Evolutionary conservation across 2,797 vertebrate genomes (phyloP), one percentile per base, ranked within the genome.

Genomic region (Astyanax mexicanus): DNA sequence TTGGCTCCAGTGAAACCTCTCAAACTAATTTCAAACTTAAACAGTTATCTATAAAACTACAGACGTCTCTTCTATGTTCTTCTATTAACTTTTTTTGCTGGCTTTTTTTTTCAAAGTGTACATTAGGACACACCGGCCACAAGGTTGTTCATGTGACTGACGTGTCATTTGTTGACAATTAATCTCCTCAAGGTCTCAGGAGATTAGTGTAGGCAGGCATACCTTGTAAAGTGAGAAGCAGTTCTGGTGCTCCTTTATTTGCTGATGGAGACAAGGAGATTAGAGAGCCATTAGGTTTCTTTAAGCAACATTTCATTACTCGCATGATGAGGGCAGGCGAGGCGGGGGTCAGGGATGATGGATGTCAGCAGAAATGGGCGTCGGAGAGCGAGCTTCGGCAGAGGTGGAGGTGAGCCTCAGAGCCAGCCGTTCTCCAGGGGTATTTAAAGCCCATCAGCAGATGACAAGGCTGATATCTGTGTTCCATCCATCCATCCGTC

Each of bases 271-370:
- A 77, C 73, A 80, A 67, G 74, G 76, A 79, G 74, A 84, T 86
- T 68, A 69, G 75, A 81, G 70, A 74, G 73, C 71, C 82, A 84
- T 86, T 87, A 80, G 66, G 57, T 77, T 70, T 83, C 75, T 75
- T 78, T 66, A 83, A 80, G 79, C 69, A 71, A 32, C 60, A 54
- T 82, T 74, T 84, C 84, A 87, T 87, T 86, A 84, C 74, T 82
- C 82, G 78, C 60, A 54, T 57, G 78, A 81, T 55, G 80, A 82
- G 76, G 57, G 73, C 70, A 75, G 19, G 61, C 25, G 13, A 85
- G 35, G 71, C 27, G 23, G 47, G 64, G 69, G 71, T 73, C 58
- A 19, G 27, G 23, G 61, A 80, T 86, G 83, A 87, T 82, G 84
- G 80, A 87, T 84, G 75, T 64, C 55, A 29, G 72, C 74, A 78